phyloP scores from a whole-genome alignment of 2,888 invertebrate genomes.

The Erebia palarica region DNA sequence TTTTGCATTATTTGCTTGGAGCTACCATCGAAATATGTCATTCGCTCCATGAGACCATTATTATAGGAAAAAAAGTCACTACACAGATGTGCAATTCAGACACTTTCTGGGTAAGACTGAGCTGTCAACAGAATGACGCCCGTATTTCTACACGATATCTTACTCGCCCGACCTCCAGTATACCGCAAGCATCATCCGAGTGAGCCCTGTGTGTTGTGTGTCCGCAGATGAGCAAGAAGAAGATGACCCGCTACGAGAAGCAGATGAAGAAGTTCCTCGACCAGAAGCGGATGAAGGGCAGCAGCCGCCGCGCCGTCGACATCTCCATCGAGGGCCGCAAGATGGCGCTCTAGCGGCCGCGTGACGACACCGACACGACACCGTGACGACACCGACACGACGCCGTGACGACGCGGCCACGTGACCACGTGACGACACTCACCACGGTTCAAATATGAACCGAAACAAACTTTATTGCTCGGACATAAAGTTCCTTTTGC shows the following conservation, averaged over 20 bases:
- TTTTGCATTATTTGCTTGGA: no score
- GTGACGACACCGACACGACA: not conserved
- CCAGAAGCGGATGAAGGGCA: slow-evolving; percentile 89
- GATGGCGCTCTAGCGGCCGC: slow-evolving; percentile 93
- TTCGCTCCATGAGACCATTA: no score
- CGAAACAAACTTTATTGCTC: no score
- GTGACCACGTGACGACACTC: not conserved
- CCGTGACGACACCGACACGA: not conserved
- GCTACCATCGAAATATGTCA: no score
- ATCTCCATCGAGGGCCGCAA: slow-evolving; percentile 98
- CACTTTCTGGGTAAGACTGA: no score
- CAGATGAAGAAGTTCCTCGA: slow-evolving; percentile 96
- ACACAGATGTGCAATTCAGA: no score
- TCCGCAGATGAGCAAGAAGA: slow-evolving; percentile 88
- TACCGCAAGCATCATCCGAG: not conserved
- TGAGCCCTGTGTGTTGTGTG: not conserved
- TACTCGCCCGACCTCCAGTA: no score
- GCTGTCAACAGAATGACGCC: no score
- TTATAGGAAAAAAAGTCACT: no score
- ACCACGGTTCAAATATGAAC: no score
- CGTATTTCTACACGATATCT: no score
- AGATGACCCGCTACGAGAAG: slow-evolving; percentile 94
- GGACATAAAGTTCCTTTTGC: no score
- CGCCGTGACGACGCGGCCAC: not conserved
- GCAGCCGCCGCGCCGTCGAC: slow-evolving; percentile 92